Evolutionary conservation across 2,888 invertebrate species (phyloP).

Genomic region (Electrophaes corylata): DNA sequence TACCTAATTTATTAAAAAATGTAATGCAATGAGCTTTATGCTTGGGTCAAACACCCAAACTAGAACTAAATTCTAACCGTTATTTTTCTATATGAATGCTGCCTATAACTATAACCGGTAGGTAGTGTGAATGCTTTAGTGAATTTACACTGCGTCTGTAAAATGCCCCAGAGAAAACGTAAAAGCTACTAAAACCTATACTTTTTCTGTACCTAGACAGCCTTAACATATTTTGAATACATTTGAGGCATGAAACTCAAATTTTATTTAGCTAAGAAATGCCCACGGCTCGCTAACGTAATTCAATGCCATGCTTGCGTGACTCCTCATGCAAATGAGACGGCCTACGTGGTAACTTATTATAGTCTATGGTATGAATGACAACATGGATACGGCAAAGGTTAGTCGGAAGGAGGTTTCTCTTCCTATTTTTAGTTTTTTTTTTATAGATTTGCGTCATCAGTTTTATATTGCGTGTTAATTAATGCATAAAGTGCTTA

Average conservation of each 20-base stretch:
- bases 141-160: no score
- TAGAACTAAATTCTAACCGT: no score
- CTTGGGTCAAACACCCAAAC: no score
- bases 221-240: background rate
- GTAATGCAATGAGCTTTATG: no score
- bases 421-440: conserved; percentile 9
- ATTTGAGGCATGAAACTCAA: background rate
- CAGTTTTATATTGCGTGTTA: conserved; percentile 10
- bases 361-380: conserved; percentile 21
- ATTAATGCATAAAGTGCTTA: background rate
- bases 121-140: no score
- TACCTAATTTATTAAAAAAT: no score
- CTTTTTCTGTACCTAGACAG: background rate
- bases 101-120: no score
- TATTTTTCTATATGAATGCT: no score
- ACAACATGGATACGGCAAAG: conserved; percentile 31
- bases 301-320: conserved; percentile 48
- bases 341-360: conserved; percentile 12
- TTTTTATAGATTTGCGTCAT: conserved; percentile 20
- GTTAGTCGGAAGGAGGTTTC: conserved; percentile 30
- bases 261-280: conserved; percentile 13
- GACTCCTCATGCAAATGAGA: conserved; percentile 50
- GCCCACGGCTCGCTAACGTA: conserved; percentile 30
- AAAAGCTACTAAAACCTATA: no score
- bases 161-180: no score